These are phyloP conservation scores for Thomomys bottae DNA, from an alignment of 2,113 vertebrate genomes.

Conservation along the genomic window DNA sequence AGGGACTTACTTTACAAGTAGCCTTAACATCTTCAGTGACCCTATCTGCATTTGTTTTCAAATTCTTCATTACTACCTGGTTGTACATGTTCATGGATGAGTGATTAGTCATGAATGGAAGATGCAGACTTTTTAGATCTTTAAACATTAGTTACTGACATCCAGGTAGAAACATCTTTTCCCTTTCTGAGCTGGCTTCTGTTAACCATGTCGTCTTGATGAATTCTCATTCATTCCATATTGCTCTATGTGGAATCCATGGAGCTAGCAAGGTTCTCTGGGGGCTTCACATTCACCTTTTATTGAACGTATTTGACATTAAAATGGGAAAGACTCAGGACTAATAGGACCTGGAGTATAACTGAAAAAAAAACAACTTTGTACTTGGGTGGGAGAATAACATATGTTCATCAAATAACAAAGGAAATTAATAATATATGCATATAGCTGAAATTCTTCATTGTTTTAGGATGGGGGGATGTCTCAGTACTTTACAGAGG, in stretches of 20 bases:
- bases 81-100: not conserved
- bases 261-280: not conserved
- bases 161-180: not conserved
- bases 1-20: not conserved
- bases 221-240: not conserved
- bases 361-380: not conserved
- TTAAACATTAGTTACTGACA: not conserved
- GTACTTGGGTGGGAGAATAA: not conserved
- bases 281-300: not conserved
- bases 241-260: not conserved
- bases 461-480: not conserved
- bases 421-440: not conserved
- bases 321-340: not conserved
- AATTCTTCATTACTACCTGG: not conserved
- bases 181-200: not conserved
- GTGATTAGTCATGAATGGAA: not conserved
- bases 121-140: not conserved
- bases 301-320: not conserved
- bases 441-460: not conserved
- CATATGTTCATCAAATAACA: not conserved
- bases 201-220: not conserved
- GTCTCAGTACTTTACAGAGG: slow-evolving; percentile 5
- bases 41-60: not conserved
- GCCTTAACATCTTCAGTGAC: not conserved
- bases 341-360: not conserved